Base-by-base conservation (phyloP, 2,888 invertebrate genomes). In the Hydriomena furcata region DNA sequence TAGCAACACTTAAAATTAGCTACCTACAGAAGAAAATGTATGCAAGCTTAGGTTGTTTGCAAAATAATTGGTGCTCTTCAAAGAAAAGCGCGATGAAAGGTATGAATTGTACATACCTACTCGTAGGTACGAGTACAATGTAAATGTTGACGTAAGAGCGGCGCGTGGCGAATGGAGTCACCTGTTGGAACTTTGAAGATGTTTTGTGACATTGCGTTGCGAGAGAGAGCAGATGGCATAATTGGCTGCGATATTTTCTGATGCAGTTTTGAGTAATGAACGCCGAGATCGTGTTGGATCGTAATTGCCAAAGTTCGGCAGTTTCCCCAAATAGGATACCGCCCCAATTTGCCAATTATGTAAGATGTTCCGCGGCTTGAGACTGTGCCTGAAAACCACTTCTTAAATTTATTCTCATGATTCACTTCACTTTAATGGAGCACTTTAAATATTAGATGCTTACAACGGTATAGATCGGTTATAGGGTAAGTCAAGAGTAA, bases 231-330 rank as follows among this genome's bases (percentile, higher is more conserved):
- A 34, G 13, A 25, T 7, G 17, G 24, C 17, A 12, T 44, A 36
- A 12, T 43, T 44, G 28, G 28, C 21, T 7, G 30, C 30, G 24
- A 8, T 17, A 7, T 24, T 24, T n/a, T 37, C 24, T 23, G 12
- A 45, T 37, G 31, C 24, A 37, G 31, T 34, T 44, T 23, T 36
- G 32, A 23, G 36, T 31, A 31, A 37, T 37, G 12, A 30, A 31
- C 12, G 27, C 31, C 34, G 7, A 10, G 8, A 12, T 23, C 30
- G 28, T 30, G 23, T 10, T n/a, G 31, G 12, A 31, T 31, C 12
- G 40, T 51, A 54, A 54, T 50, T 42, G 46, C 32, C 34, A 20
- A 54, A 50, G 53, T 53, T 50, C 37, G 40, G 43, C 47, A 32
- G 31, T 31, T n/a, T 12, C 28, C 28, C 21, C 17, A 43, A 42